Evolutionary conservation across 2,113 vertebrate species (phyloP).

Genomic region (Gobius niger): DNA sequence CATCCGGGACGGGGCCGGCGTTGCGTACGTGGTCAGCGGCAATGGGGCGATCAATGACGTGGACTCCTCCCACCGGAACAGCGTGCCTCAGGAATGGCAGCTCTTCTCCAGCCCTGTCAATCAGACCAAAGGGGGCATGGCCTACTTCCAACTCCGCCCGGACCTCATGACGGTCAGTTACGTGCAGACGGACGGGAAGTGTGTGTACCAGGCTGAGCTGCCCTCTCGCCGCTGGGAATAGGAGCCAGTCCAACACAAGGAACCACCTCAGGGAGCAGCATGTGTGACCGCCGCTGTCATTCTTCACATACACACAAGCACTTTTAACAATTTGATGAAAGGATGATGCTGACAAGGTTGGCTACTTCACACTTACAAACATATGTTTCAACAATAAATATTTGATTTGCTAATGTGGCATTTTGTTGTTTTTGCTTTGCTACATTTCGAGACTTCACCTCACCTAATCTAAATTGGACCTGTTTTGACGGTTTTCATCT

Average conservation of each 20-base stretch:
- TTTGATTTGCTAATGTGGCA: too few relatives aligned
- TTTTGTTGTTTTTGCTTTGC: too few relatives aligned
- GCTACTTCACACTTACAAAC: too few relatives aligned
- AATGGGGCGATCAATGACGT: constrained; percentile 55
- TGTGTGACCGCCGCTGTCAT: too few relatives aligned
- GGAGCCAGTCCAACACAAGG: background rate
- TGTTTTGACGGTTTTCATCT: too few relatives aligned
- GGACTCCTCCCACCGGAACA: constrained; percentile 33
- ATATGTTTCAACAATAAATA: too few relatives aligned
- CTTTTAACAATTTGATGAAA: too few relatives aligned
- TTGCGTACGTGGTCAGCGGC: constrained; percentile 68
- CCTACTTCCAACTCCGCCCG: constrained; percentile 57
- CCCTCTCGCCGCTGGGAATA: constrained; percentile 28
- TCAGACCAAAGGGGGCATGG: constrained; percentile 60
- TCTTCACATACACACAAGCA: too few relatives aligned
- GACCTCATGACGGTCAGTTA: constrained; percentile 58
- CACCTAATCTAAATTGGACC: too few relatives aligned
- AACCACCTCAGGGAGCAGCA: background rate
- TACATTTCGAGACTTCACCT: too few relatives aligned
- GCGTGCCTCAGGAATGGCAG: constrained; percentile 64
- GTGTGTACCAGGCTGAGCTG: constrained; percentile 60
- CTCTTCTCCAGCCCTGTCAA: constrained; percentile 71
- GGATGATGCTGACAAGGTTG: too few relatives aligned
- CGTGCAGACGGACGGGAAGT: constrained; percentile 66
- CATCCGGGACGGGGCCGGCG: constrained; percentile 67